Conservation (phyloP, 2,888 invertebrate genomes). For the Dyspetes luteomarginatus region DNA sequence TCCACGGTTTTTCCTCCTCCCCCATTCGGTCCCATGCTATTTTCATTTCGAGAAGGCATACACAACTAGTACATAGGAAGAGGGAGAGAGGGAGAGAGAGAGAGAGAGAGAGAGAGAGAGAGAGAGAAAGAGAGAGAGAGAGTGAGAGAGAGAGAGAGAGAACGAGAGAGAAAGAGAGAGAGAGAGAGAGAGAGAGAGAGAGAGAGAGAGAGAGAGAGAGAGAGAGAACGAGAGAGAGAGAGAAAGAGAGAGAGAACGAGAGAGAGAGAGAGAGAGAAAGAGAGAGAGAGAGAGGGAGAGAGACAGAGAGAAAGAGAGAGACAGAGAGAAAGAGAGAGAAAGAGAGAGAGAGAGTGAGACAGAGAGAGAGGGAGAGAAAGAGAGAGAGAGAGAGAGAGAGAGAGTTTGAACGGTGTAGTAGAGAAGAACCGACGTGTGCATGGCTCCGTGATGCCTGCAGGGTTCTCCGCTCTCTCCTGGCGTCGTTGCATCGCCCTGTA, state of each 20-base stretch:
- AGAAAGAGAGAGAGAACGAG: neutral
- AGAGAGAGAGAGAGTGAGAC: neutral
- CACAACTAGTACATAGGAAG: neutral
- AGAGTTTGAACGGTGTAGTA: slow-evolving; percentile 27
- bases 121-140: neutral
- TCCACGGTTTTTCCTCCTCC: neutral
- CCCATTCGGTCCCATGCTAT: slow-evolving; percentile 12
- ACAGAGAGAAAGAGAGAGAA: neutral
- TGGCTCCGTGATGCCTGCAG: slow-evolving; percentile 50
- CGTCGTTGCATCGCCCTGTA: slow-evolving; percentile 41
- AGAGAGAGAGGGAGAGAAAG: neutral
- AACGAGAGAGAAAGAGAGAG: neutral
- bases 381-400: slow-evolving; percentile 21
- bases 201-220: neutral
- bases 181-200: neutral
- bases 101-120: neutral
- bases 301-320: slow-evolving; percentile 20
- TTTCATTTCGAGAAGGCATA: slow-evolving; percentile 34
- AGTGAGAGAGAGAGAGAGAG: slow-evolving; percentile 18
- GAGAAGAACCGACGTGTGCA: slow-evolving; percentile 46
- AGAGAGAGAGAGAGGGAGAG: neutral
- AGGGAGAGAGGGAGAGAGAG: neutral
- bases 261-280: neutral
- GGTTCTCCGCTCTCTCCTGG: slow-evolving; percentile 23
- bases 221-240: slow-evolving; percentile 15